Base-by-base conservation (phyloP, 2,113 vertebrate genomes). In the Phylloscopus whistleri region DNA sequence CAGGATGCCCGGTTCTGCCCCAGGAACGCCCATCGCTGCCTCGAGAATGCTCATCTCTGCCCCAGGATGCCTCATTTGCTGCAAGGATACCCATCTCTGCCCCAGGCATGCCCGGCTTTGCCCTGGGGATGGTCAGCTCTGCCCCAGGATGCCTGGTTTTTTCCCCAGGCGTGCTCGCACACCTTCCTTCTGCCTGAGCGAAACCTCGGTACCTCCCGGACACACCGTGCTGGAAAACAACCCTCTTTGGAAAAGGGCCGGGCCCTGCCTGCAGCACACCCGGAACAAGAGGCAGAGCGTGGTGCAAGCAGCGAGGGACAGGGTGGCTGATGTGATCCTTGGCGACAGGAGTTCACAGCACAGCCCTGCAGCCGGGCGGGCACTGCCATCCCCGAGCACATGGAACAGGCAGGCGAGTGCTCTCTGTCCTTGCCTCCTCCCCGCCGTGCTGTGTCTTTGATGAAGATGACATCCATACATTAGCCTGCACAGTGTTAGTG, bases 251-350 rank as follows among this genome's bases (percentile, higher is more conserved):
- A 17, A 20, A 56, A 21, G 4, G 46, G 19, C 51, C 12, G 31
- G 63, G 24, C 76, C 55, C 9, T 5, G 3, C 24, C 48, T 7
- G 23, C 44, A 20, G 51, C 5, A 26, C 2, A 20, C 4, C 5
- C 28, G 2, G 73, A 72, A 26, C 56, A 8, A 30, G 52, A 15
- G 59, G 31, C 44, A 64, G 53, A 58, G 75, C 31, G 9, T 27
- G 37, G 22, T 4, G 26, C 2, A 14, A 55, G 37, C 13, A 37
- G 26, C 37, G 21, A 33, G 41, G 41, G 35, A 22, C 27, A 17
- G 10, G 19, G 16, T 13, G 20, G 12, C 0, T 16, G 73, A 10
- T 41, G 0, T 2, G 62, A 67, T 16, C 21, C 80, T 5, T n/a
- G 56, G 31, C 5, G 58, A 53, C 41, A 51, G 44, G 77, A 63